A percentile compares a stretch with the other conserved stretches of the same genome.
Evolutionary conservation across 2,888 invertebrate genomes (phyloP).

Genomic region (Meghimatium bilineatum): DNA sequence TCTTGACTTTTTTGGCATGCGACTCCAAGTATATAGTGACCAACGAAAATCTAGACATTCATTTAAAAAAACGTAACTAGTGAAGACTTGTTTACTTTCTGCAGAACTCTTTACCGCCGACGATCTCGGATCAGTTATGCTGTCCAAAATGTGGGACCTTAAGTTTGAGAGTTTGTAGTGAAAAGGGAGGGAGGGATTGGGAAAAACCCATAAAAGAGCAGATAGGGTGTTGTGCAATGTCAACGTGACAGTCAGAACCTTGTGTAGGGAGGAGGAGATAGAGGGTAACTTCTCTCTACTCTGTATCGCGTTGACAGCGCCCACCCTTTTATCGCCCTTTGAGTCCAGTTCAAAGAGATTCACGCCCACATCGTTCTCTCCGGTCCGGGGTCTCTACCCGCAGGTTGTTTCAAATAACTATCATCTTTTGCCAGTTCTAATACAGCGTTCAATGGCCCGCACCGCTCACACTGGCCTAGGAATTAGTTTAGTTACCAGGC

Average conservation of each 20-base stretch:
- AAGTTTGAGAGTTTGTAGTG: background rate
- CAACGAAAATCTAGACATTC: no score
- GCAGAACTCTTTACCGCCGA: no score
- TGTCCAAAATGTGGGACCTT: no score
- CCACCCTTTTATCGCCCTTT: background rate
- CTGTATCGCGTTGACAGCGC: conserved; percentile 2
- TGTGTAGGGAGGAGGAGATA: background rate
- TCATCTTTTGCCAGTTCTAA: background rate
- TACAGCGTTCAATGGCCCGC: no score
- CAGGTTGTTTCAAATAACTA: background rate
- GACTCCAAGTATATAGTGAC: no score
- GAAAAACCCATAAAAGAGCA: background rate
- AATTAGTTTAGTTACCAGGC: background rate
- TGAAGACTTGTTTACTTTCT: no score
- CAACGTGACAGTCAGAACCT: background rate
- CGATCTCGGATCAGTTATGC: no score
- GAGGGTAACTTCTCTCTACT: background rate
- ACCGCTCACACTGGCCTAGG: background rate
- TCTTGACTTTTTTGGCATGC: no score
- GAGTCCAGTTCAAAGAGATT: background rate
- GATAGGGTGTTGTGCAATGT: background rate
- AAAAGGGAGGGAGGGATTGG: background rate
- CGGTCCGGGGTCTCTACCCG: background rate
- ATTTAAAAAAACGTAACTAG: no score
- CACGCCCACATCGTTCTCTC: conserved; percentile 4